Base-by-base conservation (phyloP, 1,140 invertebrate species). In the Aradophagus sp. region DNA sequence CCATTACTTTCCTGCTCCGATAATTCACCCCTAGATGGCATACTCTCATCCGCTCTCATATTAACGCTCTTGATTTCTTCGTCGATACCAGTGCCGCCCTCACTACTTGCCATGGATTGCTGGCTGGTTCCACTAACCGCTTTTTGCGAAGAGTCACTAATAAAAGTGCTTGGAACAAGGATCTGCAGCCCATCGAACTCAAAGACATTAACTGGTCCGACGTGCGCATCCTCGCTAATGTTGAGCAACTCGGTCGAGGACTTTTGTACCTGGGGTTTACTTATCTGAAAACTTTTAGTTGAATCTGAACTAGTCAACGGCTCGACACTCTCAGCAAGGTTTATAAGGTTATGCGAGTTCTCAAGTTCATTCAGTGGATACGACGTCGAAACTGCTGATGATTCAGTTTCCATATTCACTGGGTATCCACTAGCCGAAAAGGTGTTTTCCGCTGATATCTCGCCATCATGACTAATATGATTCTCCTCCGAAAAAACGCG, bases 1-100 rank as follows among this genome's bases (percentile, higher is more conserved):
- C 92, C 92, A 75, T 93, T 92, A 82, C 92, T 94, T 65, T 94
- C 93, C 78, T 93, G 93, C 17, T 92, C 93, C 3, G 92, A 93
- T 7, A 94, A 85, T 83, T 94, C 93, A 5, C 93, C 93, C 63
- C 91, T 88, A 0, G 93, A 90, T 20, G 93, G 93, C 92, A 95
- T 94, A 42, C 89, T 90, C 79, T 95, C 93, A 76, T 95, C 93
- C 0, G 93, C 90, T 66, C 92, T 89, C 71, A 95, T 94, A 75
- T 94, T 91, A 23, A 92, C 80, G 13, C 89, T 86, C 31, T 87
- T 86, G 39, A 89, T 88, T 36, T 89, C 87, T 42, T 89, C 87
- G 45, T 89, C 88, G 12, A 88, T 84, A 34, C 87, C 86, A 59
- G 87, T 85, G 36, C 87, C 89, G 41, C 87, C 81, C 47, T 89